These are phyloP conservation scores for Stigmatopora nigra DNA, from an alignment of 2,113 vertebrate genomes.

Conservation along the genomic window DNA sequence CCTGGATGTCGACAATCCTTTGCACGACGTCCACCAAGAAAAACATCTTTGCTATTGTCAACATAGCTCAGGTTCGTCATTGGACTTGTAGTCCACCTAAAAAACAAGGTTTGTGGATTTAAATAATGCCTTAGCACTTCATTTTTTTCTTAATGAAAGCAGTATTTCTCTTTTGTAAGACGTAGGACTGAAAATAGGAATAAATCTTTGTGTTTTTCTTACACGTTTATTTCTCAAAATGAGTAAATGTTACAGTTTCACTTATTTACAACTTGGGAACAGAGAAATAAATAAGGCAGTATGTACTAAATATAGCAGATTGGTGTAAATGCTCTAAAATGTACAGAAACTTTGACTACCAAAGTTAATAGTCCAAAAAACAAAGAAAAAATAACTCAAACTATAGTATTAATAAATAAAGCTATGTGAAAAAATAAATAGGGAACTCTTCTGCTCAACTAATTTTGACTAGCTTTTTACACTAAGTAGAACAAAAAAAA, in stretches of 20 bases:
- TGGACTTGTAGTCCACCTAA: slow-evolving; percentile 10
- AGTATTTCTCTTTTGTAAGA: slow-evolving; percentile 23
- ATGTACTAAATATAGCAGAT: slow-evolving; percentile 63
- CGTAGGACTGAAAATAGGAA: slow-evolving; percentile 19
- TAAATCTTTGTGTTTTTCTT: slow-evolving; percentile 58
- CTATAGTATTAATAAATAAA: slow-evolving; percentile 79
- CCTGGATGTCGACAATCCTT: neutral
- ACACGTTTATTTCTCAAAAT: slow-evolving; percentile 69
- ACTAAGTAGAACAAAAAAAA: slow-evolving; percentile 63
- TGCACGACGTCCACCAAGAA: slow-evolving; percentile 8
- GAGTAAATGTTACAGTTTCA: slow-evolving; percentile 68
- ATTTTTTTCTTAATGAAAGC: slow-evolving; percentile 2
- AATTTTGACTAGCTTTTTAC: slow-evolving; percentile 66
- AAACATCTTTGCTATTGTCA: slow-evolving; percentile 10
- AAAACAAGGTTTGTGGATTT: slow-evolving; percentile 18
- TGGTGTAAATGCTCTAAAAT: slow-evolving; percentile 66
- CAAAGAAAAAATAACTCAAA: slow-evolving; percentile 51
- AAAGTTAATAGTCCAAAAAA: slow-evolving; percentile 50
- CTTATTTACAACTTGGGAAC: slow-evolving; percentile 67
- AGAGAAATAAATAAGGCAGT: slow-evolving; percentile 70
- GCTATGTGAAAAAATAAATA: slow-evolving; percentile 81
- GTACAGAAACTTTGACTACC: slow-evolving; percentile 74
- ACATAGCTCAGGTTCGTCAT: slow-evolving; percentile 13
- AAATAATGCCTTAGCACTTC: slow-evolving; percentile 5
- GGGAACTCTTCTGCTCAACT: slow-evolving; percentile 66